Evolutionary conservation across 2,113 vertebrate genomes (phyloP).

Genomic region (Paramisgurnus dabryanus): DNA sequence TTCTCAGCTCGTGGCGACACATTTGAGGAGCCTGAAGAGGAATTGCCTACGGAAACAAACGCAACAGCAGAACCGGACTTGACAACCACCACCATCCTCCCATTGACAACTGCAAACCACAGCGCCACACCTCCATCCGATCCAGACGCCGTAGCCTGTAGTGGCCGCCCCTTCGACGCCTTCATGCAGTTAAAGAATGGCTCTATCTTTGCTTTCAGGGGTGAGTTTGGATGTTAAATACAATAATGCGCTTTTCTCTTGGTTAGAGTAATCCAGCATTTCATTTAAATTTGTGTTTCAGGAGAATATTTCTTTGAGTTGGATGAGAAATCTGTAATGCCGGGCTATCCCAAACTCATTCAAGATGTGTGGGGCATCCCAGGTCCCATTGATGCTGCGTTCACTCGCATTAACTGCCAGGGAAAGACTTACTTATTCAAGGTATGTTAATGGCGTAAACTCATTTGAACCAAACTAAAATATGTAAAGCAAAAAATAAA

Average conservation of each 20-base stretch:
- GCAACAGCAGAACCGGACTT: background rate
- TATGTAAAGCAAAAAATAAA: background rate
- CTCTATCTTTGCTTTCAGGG: constrained; percentile 91
- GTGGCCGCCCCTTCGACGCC: constrained; percentile 83
- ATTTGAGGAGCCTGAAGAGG: constrained; percentile 53
- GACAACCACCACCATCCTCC: background rate
- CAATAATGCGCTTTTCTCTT: background rate
- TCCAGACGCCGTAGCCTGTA: constrained; percentile 72
- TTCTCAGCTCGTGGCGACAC: constrained; percentile 68
- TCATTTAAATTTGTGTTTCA: constrained; percentile 53
- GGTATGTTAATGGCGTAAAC: constrained; percentile 67
- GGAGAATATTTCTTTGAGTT: constrained; percentile 91
- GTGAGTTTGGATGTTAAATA: constrained; percentile 64
- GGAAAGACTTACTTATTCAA: constrained; percentile 95
- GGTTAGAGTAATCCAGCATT: background rate
- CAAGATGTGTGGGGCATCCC: constrained; percentile 88
- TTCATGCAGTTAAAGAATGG: constrained; percentile 94
- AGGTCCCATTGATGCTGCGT: constrained; percentile 90
- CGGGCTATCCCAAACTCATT: constrained; percentile 92
- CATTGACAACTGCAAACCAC: background rate
- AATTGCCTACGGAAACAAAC: background rate
- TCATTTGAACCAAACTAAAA: background rate
- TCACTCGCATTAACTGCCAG: constrained; percentile 96
- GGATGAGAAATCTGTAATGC: constrained; percentile 76
- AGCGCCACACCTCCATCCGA: constrained; percentile 20